Evolutionary conservation across 2,888 invertebrate species (phyloP).

Genomic region (Tubiluchus corallicola): DNA sequence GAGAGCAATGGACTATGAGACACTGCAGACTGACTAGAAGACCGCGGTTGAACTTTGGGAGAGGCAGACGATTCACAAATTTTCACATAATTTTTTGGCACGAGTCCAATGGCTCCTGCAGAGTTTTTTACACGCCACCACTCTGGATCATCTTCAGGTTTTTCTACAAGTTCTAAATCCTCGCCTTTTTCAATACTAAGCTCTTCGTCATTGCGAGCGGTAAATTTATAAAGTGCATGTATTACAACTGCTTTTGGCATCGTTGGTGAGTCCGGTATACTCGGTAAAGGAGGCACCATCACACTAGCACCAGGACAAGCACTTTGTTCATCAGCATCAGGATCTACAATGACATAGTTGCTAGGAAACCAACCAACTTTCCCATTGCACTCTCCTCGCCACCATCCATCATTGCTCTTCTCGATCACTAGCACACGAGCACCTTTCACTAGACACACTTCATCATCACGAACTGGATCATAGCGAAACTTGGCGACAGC

Average conservation of each 20-base stretch:
- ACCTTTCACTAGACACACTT: slow-evolving; percentile 80
- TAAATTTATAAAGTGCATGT: too few relatives aligned
- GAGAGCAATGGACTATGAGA: too few relatives aligned
- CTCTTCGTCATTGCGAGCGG: slow-evolving; percentile 34
- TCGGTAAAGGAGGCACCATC: too few relatives aligned
- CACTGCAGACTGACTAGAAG: too few relatives aligned
- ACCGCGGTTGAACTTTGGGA: too few relatives aligned
- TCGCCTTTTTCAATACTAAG: slow-evolving; percentile 92
- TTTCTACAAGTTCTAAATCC: slow-evolving; percentile 80
- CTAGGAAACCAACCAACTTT: slow-evolving; percentile 86
- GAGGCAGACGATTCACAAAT: too few relatives aligned
- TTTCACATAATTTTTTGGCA: too few relatives aligned
- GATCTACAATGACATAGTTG: slow-evolving; percentile 58
- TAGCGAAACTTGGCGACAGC: slow-evolving; percentile 77
- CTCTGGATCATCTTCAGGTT: slow-evolving; percentile 91
- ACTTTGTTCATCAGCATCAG: too few relatives aligned
- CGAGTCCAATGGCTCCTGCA: slow-evolving; percentile 77
- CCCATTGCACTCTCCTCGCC: slow-evolving; percentile 55
- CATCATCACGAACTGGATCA: slow-evolving; percentile 80
- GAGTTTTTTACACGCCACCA: slow-evolving; percentile 93
- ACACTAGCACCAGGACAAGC: too few relatives aligned
- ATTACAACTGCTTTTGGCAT: too few relatives aligned
- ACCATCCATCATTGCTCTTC: slow-evolving; percentile 98
- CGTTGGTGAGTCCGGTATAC: too few relatives aligned
- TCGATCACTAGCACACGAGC: slow-evolving; percentile 62